Base-by-base conservation (phyloP, 2,113 vertebrate species). In the Cygnus atratus region DNA sequence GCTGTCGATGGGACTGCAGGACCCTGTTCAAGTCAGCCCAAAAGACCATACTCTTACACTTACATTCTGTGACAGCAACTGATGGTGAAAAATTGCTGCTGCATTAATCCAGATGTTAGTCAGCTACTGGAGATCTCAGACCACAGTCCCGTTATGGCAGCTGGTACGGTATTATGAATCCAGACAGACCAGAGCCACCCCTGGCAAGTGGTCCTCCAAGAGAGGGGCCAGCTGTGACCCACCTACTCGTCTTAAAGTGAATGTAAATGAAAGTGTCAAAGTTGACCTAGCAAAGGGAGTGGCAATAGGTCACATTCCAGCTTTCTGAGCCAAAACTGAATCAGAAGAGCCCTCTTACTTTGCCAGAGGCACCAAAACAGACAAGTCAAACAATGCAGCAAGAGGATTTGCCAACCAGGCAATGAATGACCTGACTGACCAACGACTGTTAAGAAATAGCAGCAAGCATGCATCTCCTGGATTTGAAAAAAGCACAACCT, bases 51-150 rank as follows among this genome's bases (percentile, higher is more conserved):
- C 19, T 76, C 35, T 55, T 28, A 28, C 28, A 37, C 37, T 75
- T 48, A 62, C 4, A 10, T 39, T 76, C 81, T 73, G 22, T 74
- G 75, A 76, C 72, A 92, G 67, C n/a, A 67, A 39, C 25, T 67
- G 84, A 85, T 39, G 63, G 55, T 85, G 78, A 87, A 85, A 87
- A 87, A 87, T 28, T 71, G 63, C 72, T 74, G 62, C 66, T 72
- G 70, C 9, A 5, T 70, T 74, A 76, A 78, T 28, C 29, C 55
- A 57, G 86, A 29, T 9, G 29, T 21, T 9, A 29, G 39, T 66
- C 74, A 95, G 81, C 29, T 39, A 54, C 1, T 1, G 0, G 52
- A 84, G 35, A 57, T 68, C 35, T 75, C 43, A 13, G 46, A 28
- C 35, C 44, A 28, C 35, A 87, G 70, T 62, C 65, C 46, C 0